Percentiles rank a stretch among this genome's conserved stretches.
These are phyloP conservation scores for Calidris pygmaea DNA, from an alignment of 2,113 vertebrate species.

Conservation along the genomic window DNA sequence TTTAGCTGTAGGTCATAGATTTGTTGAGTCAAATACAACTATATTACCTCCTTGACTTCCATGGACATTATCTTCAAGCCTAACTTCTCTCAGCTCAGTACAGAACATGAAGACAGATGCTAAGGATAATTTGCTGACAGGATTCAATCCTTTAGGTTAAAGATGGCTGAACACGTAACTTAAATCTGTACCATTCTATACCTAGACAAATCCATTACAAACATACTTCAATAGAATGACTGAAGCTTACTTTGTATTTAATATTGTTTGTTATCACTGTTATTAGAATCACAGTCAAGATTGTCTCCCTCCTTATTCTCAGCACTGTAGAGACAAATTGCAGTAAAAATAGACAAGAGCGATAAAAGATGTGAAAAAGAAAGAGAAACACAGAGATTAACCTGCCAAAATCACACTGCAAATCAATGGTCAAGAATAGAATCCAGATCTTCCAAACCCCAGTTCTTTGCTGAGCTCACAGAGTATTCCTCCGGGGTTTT, in stretches of 20 bases:
- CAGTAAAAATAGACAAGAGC: neutral
- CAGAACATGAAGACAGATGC: neutral
- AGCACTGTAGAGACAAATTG: neutral
- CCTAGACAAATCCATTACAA: neutral
- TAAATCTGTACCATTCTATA: neutral
- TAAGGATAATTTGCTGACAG: neutral
- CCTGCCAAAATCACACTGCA: neutral
- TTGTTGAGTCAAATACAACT: neutral
- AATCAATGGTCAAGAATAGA: neutral
- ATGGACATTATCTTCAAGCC: neutral
- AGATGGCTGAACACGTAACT: neutral
- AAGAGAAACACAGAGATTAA: neutral
- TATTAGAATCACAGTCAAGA: neutral
- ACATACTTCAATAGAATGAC: neutral
- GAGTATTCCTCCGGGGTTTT: neutral
- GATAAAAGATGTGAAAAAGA: neutral
- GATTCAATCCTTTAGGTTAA: neutral
- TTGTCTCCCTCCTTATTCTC: neutral
- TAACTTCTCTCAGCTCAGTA: neutral
- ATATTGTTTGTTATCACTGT: neutral
- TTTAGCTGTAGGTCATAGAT: neutral
- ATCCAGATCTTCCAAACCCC: neutral
- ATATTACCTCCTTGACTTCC: neutral
- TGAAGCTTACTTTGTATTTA: neutral
- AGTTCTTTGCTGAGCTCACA: neutral